Evolutionary conservation across 2,888 invertebrate species (phyloP), one percentile per base, ranked within the genome.

Genomic region (Acronicta leporina): DNA sequence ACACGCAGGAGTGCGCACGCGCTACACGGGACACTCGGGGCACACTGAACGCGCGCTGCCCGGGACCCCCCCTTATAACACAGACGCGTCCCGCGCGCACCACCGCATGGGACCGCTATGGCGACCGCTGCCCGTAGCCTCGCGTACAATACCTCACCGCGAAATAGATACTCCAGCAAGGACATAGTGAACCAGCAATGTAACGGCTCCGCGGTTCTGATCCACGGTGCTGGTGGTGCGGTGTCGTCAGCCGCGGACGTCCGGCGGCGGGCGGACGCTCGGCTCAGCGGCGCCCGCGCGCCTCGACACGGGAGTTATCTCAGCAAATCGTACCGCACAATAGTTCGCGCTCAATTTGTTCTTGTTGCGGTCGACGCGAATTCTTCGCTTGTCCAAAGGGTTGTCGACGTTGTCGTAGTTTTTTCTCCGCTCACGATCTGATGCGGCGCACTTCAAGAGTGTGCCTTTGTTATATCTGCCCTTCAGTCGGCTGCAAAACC

Each of bases 301-400:
- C 84, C 86, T 83, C 87, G 82, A 84, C 91, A 87, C 90, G 86
- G 90, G 91, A 92, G 90, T 92, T 93, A 93, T 94, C 93, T 92
- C 87, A 71, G 89, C 90, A 87, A 92, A 92, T 93, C 94, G 92
- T 90, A 89, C 89, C 88, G 90, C 92, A 92, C 92, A 92, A 94
- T 92, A 91, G 91, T 92, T 92, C 87, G 88, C 89, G 88, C 87
- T 92, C 90, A 93, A 94, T 94, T 93, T 94, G 94, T 90, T 94
- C 92, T 93, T 94, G 88, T 94, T 94, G 92, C 89, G 88, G 89
- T 91, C 89, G 89, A 87, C 81, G 90, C 88, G 87, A 92, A 92
- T 92, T 92, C 93, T 92, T 91, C 83, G 89, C 90, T 92, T 89
- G 90, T 92, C 88, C 87, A 84, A 87, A 89, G 90, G 89, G 87